These are phyloP conservation scores for Girardia tigrina DNA, from an alignment of 2,888 invertebrate genomes.

Conservation along the genomic window DNA sequence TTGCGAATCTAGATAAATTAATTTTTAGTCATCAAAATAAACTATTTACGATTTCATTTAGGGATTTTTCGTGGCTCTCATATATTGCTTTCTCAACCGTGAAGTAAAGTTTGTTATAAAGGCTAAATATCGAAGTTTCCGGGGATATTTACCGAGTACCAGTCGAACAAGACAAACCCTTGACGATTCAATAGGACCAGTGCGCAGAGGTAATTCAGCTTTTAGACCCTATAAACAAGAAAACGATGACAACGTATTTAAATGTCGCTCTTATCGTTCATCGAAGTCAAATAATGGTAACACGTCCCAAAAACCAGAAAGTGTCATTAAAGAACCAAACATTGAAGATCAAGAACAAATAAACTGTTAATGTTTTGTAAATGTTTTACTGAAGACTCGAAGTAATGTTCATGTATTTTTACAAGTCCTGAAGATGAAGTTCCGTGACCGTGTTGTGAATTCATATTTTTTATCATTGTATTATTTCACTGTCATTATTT, in stretches of 20 bases:
- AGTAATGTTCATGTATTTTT: neutral
- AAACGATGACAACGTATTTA: neutral
- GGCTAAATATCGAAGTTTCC: constrained; percentile 15
- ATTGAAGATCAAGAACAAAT: constrained; percentile 11
- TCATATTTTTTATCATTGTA: neutral
- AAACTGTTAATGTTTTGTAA: neutral
- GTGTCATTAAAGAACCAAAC: neutral
- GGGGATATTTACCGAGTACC: neutral
- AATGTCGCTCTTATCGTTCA: constrained; percentile 5
- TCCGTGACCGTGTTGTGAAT: neutral
- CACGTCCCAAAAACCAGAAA: neutral
- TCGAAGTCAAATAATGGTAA: neutral
- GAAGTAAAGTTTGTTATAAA: neutral
- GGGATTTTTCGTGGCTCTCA: constrained; percentile 11
- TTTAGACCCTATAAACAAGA: neutral
- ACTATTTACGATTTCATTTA: too few relatives aligned
- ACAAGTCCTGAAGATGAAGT: neutral
- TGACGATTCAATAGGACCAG: neutral
- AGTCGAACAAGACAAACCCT: neutral
- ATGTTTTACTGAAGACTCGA: neutral
- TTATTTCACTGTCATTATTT: too few relatives aligned
- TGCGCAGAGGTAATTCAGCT: neutral
- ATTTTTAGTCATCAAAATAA: too few relatives aligned
- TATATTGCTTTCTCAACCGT: constrained; percentile 19
- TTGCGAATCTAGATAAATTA: too few relatives aligned